Evolutionary conservation across 35 echinoderm and acorn worm genomes (phyloP), one percentile per base, ranked within the genome.

Genomic region (Anneissia japonica): DNA sequence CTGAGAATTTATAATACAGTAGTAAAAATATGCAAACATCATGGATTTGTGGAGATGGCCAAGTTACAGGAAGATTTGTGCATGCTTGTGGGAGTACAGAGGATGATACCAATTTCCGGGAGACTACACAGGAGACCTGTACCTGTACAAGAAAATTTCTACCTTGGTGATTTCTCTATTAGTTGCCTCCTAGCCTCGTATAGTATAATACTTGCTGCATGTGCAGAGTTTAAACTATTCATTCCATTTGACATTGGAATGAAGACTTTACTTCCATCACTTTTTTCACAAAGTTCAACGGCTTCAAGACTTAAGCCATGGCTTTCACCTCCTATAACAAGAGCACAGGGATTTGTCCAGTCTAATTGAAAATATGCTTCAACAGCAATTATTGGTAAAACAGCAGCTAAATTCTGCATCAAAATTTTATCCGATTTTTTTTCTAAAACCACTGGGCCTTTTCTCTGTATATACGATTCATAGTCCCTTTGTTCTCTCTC

Each of bases 301-400:
- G 95, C 95, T 73, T 88, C 74, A n/a, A 34, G 30, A 85, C 95
- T 97, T 16, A 97, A 32, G 0, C 95, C 95, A 43, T 97, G 83
- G 31, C 91, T 93, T 85, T 97, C 95, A n/a, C 95, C 95, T 0
- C 95, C 95, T n/a, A 97, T 93, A 28, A 97, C 91, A 23, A 97
- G 38, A 35, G 95, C 95, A 36, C 76, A 84, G 32, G 79, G 34
- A 3, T 9, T 46, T 5, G 39, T 82, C 91, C 91, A 97, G 91
- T 97, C 85, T 12, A 97, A 16, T 6, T 81, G 64, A 81, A 73
- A 88, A 75, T 95, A 83, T 21, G 74, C 36, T 72, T 72, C 73
- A 32, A 79, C 21, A 1, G 51, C 51, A 64, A 64, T 64, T 16
- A 64, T 64, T 64, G 51, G 51, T 23, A 64, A 23, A 12, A 23